A percentile compares a stretch with the other conserved stretches of the same genome.
phyloP scores from a whole-genome alignment of 2,113 vertebrate species.

The Craseonycteris thonglongyai region DNA sequence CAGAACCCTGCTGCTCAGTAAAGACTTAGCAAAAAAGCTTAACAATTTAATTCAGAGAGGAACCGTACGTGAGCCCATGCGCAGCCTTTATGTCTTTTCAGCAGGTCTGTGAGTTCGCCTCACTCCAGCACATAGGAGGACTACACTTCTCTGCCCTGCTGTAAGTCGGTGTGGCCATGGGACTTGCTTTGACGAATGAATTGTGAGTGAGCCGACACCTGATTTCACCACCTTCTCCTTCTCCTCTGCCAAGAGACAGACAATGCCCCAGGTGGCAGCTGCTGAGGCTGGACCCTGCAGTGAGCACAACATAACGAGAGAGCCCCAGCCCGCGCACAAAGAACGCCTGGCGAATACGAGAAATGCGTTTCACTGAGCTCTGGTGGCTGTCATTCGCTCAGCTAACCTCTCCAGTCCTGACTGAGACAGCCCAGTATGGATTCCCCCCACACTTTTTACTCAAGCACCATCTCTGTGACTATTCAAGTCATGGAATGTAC shows the following conservation, averaged over 20 bases:
- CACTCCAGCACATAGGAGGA: neutral
- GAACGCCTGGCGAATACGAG: neutral
- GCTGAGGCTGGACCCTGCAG: neutral
- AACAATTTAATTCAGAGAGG: neutral
- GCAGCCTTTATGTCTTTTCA: neutral
- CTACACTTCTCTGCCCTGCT: too few species aligned
- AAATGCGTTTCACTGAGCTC: too few species aligned
- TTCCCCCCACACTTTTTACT: neutral
- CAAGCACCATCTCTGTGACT: neutral
- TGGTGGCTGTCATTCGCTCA: neutral
- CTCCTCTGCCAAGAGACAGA: neutral
- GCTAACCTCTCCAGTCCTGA: neutral
- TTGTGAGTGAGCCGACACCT: neutral
- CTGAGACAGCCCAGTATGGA: neutral
- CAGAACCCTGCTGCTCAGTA: too few species aligned
- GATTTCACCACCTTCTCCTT: neutral
- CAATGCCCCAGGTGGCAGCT: neutral
- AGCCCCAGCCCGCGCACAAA: neutral
- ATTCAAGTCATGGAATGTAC: neutral
- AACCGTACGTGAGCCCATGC: neutral
- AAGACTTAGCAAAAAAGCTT: neutral
- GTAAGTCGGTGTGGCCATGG: rapidly evolving
- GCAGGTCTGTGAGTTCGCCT: neutral
- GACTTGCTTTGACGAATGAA: neutral
- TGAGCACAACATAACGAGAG: neutral